These are phyloP conservation scores for Leguminivora glycinivorella DNA, from an alignment of 1,140 invertebrate species.

Conservation along the genomic window DNA sequence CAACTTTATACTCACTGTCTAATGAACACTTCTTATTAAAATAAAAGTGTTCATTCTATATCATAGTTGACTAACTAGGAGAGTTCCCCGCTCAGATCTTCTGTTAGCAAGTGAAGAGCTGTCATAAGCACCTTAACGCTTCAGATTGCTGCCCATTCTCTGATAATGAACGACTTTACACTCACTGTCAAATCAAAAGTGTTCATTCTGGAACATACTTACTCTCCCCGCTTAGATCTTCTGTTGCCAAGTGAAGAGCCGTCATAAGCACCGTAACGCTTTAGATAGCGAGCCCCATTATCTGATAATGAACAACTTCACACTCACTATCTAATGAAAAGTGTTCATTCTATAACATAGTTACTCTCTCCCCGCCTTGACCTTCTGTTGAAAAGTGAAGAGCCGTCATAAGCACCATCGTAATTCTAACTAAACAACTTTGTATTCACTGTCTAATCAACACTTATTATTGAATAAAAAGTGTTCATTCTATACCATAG, in stretches of 20 bases:
- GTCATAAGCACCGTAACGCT: conserved; percentile 20
- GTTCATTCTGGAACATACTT: not conserved
- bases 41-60: not conserved
- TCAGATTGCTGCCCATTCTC: conserved; percentile 14
- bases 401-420: conserved; percentile 6
- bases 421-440: too few species aligned
- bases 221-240: conserved; percentile 14
- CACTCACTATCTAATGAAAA: too few species aligned
- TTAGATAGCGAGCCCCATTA: too few species aligned
- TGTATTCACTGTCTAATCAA: too few species aligned
- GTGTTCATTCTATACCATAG: not conserved
- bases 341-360: not conserved
- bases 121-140: conserved; percentile 5
- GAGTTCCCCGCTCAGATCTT: not conserved
- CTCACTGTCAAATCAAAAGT: not conserved
- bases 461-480: too few species aligned
- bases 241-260: not conserved
- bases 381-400: conserved; percentile 1
- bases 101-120: not conserved
- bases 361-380: conserved; percentile 11
- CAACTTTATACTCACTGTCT: too few species aligned
- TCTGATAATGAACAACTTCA: too few species aligned
- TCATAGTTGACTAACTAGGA: not conserved
- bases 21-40: too few species aligned
- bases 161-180: not conserved